phyloP scores from a whole-genome alignment of 1,140 invertebrate species.

The Hycleus phaleratus region DNA sequence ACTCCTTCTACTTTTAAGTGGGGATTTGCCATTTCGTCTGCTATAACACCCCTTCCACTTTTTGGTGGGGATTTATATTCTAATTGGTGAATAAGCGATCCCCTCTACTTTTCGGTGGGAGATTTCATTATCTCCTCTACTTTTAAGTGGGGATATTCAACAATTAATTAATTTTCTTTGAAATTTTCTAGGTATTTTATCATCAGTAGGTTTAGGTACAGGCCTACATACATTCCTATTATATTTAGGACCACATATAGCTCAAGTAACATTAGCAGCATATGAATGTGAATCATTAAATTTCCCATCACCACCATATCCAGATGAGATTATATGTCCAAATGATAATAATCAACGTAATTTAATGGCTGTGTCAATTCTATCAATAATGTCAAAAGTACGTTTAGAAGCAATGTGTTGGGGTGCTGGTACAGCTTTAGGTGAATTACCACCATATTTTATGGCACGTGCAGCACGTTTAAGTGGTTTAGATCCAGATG shows the following conservation, averaged over 20 bases:
- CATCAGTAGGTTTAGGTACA: conserved; percentile 94
- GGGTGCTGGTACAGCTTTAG: conserved; percentile 95
- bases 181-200: conserved; percentile 67
- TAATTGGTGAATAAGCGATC: no score
- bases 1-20: no score
- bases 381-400: conserved; percentile 93
- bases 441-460: conserved; percentile 94
- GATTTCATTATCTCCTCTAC: no score
- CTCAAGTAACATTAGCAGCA: conserved; percentile 93
- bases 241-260: conserved; percentile 90
- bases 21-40: no score
- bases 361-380: conserved; percentile 56
- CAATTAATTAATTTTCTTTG: not conserved
- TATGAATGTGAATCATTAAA: conserved; percentile 93
- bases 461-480: conserved; percentile 90
- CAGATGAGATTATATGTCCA: conserved; percentile 79
- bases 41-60: no score
- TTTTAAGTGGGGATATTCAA: not conserved
- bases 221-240: conserved; percentile 97
- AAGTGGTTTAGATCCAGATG: conserved; percentile 55
- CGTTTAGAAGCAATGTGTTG: conserved; percentile 96
- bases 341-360: conserved; percentile 39
- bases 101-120: no score
- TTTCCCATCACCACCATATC: conserved; percentile 90
- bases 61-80: no score